Evolutionary conservation across 2,797 vertebrate species (phyloP).

Genomic region (Galaxias olidus): DNA sequence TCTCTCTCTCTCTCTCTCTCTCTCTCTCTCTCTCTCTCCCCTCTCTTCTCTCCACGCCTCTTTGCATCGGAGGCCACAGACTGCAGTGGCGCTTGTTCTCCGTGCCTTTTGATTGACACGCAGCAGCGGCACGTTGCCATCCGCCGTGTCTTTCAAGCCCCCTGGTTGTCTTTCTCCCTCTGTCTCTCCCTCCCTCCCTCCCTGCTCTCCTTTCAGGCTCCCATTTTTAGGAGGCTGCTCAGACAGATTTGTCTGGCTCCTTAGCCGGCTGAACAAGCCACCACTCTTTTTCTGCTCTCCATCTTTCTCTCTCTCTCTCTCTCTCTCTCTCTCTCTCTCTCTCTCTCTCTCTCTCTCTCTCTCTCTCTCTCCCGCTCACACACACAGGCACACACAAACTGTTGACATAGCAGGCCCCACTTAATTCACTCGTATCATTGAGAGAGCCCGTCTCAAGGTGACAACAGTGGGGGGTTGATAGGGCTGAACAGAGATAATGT

Average conservation of each 20-base stretch:
- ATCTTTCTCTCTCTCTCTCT: neutral
- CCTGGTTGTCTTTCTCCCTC: constrained; percentile 10
- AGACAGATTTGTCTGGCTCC: constrained; percentile 42
- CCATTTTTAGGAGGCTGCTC: constrained; percentile 68
- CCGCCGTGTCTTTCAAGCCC: neutral
- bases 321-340: neutral
- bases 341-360: constrained; percentile 5
- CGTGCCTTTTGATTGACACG: too few relatives aligned
- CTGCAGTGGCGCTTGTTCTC: too few relatives aligned
- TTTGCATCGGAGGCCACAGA: too few relatives aligned
- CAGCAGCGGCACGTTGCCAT: too few relatives aligned
- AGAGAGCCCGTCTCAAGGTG: too few relatives aligned
- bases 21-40: too few relatives aligned
- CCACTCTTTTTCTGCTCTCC: neutral
- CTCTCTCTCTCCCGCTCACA: too few relatives aligned
- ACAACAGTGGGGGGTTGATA: neutral
- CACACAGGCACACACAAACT: too few relatives aligned
- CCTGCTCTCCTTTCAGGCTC: constrained; percentile 41
- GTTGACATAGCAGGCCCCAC: too few relatives aligned
- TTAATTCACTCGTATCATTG: too few relatives aligned
- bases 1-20: too few relatives aligned
- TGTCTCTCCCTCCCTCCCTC: neutral
- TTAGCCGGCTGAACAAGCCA: neutral
- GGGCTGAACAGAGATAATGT: constrained; percentile 7
- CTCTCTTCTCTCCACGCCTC: too few relatives aligned